Percentiles rank a stretch among this genome's conserved stretches.
These are phyloP conservation scores for Halotydeus destructor DNA, from an alignment of 1,140 invertebrate species.

Conservation along the genomic window DNA sequence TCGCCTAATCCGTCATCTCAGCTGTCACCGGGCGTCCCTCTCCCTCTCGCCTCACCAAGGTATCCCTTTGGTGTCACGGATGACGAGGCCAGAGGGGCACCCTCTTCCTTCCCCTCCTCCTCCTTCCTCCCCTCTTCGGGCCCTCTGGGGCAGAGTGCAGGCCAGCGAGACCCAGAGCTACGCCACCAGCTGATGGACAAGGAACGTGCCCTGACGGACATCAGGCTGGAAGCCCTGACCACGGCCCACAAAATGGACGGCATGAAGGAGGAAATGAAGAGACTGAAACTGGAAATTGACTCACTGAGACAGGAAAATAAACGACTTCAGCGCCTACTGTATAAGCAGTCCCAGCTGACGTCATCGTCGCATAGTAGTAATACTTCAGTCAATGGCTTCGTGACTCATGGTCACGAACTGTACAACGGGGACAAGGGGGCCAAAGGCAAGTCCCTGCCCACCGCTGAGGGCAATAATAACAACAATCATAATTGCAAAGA, in stretches of 20 bases:
- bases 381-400: too few relatives aligned
- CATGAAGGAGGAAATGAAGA: conserved; percentile 80
- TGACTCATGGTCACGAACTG: too few relatives aligned
- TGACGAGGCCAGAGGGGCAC: not conserved
- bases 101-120: too few relatives aligned
- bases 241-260: conserved; percentile 90
- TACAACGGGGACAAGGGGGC: too few relatives aligned
- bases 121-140: too few relatives aligned
- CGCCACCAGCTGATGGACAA: conserved; percentile 83
- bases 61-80: not conserved
- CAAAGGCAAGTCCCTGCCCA: too few relatives aligned
- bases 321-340: conserved; percentile 66
- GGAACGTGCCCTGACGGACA: conserved; percentile 85
- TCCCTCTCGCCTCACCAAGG: not conserved
- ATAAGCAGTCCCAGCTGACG: too few relatives aligned
- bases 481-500: too few relatives aligned
- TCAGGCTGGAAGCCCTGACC: conserved; percentile 77
- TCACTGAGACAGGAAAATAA: conserved; percentile 92
- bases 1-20: not conserved
- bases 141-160: not conserved
- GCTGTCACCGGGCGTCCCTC: not conserved
- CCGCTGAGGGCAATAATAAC: too few relatives aligned
- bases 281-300: conserved; percentile 59
- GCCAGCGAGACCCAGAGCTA: conserved; percentile 62
- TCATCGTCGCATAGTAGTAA: too few relatives aligned